phyloP scores from a whole-genome alignment of 2,888 invertebrate genomes.

The Leptinotarsa haldemani region DNA sequence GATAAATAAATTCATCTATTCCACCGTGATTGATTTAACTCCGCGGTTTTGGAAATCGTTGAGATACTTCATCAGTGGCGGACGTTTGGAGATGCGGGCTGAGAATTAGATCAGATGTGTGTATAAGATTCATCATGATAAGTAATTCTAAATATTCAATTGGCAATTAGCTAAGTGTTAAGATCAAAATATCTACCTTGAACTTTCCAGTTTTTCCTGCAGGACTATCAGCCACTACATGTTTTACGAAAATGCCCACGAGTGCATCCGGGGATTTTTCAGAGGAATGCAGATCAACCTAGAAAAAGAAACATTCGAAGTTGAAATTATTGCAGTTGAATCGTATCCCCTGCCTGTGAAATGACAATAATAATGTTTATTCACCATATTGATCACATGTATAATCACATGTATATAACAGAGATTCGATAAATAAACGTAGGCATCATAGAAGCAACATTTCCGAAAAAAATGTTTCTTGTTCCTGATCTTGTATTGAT shows the following conservation, averaged over 20 bases:
- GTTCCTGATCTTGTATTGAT: no score
- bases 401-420: no score
- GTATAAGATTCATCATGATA: not conserved
- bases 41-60: not conserved
- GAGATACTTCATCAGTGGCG: not conserved
- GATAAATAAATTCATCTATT: not conserved
- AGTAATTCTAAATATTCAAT: not conserved
- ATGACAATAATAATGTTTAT: no score
- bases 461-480: no score
- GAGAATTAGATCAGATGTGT: no score
- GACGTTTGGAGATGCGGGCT: not conserved
- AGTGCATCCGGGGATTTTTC: slow-evolving; percentile 72
- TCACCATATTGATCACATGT: no score
- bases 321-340: no score
- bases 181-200: slow-evolving; percentile 70
- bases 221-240: slow-evolving; percentile 93
- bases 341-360: no score
- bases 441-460: no score
- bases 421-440: no score
- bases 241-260: slow-evolving; percentile 97
- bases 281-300: slow-evolving; percentile 81
- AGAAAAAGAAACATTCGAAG: no score
- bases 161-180: not conserved
- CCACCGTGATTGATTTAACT: slow-evolving; percentile 6
- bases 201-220: slow-evolving; percentile 90